Base-by-base conservation (phyloP, 92 coral and sea anemone genomes). In the Porites evermanni region DNA sequence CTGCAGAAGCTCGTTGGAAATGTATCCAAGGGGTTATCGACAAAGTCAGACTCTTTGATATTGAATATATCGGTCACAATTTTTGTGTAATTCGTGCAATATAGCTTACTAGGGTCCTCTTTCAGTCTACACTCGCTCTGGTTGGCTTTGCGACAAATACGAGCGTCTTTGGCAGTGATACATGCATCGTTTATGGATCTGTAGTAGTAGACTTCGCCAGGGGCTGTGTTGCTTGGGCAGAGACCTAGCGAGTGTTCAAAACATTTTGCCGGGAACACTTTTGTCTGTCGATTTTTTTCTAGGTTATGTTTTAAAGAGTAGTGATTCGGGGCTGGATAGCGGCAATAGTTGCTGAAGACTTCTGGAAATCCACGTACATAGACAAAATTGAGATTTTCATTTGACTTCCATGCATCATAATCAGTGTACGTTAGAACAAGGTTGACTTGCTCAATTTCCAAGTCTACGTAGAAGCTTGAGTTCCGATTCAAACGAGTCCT, bases 181-280 rank as follows among this genome's bases (percentile, higher is more conserved):
- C 97, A 94, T 2, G 87, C 74, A n/a, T 87, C 89, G 77, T 94
- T 94, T 58, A 94, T 56, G 4, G 91, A 87, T 81, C 97, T 86
- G 81, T 91, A 89, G 77, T 82, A 69, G 72, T 91, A 94, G 53
- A 69, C 52, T 58, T 94, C 97, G 13, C 97, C 97, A 7, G 87
- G 71, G 54, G 85, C 68, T 10, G 84, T 82, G 44, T 83, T 69
- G 56, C 47, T 54, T 72, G 97, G 95, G 67, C 97, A 94, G 6
- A 82, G 79, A 60, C 85, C 68, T 13, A 67, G 58, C n/a, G 88
- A 64, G 8, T 64, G 68, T 20, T 84, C 87, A 51, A 20, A 58
- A 64, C 97, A 94, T 12, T 58, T 78, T 21, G 86, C 80, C 63
- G 67, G 88, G 12, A 72, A 78, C 21, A 94, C 88, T 67, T 61